These are phyloP conservation scores for Sclerurus mexicanus DNA, from an alignment of 2,113 vertebrate species.

Conservation along the genomic window DNA sequence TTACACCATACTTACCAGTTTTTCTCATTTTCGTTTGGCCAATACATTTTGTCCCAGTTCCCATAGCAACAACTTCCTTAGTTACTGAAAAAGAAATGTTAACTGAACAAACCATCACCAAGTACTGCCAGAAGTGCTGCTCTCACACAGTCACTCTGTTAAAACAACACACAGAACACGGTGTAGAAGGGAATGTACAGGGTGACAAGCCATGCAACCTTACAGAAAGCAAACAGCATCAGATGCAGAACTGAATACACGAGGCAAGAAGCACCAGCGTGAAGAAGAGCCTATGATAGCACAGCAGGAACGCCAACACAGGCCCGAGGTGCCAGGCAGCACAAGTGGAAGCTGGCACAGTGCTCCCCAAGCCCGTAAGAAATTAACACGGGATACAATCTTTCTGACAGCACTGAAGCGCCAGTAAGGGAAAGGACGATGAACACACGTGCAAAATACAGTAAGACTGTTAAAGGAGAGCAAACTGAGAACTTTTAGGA, in stretches of 20 bases:
- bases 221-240: not conserved
- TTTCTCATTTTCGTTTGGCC: constrained; percentile 86
- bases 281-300: not conserved
- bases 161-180: not conserved
- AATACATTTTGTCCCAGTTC: constrained; percentile 96
- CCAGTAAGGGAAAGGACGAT: not conserved
- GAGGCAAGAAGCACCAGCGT: not conserved
- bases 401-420: not conserved
- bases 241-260: not conserved
- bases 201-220: not conserved
- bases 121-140: not conserved
- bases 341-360: not conserved
- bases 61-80: constrained; percentile 90
- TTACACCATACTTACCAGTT: constrained; percentile 74
- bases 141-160: not conserved
- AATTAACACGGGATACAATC: not conserved
- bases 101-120: not conserved
- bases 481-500: not conserved
- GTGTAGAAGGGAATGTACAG: not conserved
- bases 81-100: constrained; percentile 55
- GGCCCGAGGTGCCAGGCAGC: not conserved
- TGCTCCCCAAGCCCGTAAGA: not conserved
- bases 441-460: rapidly evolving
- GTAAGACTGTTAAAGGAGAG: not conserved
- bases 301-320: not conserved